These are phyloP conservation scores for Cryptocephalus primarius DNA, from an alignment of 2,888 invertebrate genomes.

Conservation along the genomic window DNA sequence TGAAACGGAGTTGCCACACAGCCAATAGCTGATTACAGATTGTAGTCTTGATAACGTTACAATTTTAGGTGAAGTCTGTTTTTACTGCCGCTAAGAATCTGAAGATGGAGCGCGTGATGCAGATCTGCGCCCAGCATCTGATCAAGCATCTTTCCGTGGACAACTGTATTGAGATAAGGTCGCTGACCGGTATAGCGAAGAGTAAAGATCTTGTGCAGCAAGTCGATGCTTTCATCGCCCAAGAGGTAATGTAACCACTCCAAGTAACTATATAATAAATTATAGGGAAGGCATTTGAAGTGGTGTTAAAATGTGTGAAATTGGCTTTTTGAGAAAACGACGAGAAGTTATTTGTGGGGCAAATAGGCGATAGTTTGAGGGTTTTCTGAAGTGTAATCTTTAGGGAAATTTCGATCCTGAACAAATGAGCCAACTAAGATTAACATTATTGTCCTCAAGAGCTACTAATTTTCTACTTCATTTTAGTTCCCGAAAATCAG, in stretches of 20 bases:
- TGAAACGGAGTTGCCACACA: too few species aligned
- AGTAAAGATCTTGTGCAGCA: slow-evolving; percentile 48
- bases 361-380: too few species aligned
- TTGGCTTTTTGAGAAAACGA: too few species aligned
- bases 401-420: too few species aligned
- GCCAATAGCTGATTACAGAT: too few species aligned
- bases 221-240: slow-evolving; percentile 60
- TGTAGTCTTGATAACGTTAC: too few species aligned
- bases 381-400: too few species aligned
- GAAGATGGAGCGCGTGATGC: slow-evolving; percentile 63
- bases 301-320: too few species aligned
- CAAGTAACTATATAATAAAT: neutral
- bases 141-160: slow-evolving; percentile 52
- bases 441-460: too few species aligned
- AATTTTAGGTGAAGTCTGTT: slow-evolving; percentile 53
- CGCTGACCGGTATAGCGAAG: slow-evolving; percentile 49
- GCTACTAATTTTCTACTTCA: neutral
- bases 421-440: too few species aligned
- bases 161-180: slow-evolving; percentile 48
- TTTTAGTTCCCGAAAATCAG: slow-evolving; percentile 54
- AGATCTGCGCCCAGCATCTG: slow-evolving; percentile 59
- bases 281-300: too few species aligned
- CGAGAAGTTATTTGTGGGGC: too few species aligned
- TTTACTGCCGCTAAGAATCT: slow-evolving; percentile 71
- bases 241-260: slow-evolving; percentile 43